Evolutionary conservation across 2,888 invertebrate species (phyloP).

Genomic region (Halictus quadricinctus): DNA sequence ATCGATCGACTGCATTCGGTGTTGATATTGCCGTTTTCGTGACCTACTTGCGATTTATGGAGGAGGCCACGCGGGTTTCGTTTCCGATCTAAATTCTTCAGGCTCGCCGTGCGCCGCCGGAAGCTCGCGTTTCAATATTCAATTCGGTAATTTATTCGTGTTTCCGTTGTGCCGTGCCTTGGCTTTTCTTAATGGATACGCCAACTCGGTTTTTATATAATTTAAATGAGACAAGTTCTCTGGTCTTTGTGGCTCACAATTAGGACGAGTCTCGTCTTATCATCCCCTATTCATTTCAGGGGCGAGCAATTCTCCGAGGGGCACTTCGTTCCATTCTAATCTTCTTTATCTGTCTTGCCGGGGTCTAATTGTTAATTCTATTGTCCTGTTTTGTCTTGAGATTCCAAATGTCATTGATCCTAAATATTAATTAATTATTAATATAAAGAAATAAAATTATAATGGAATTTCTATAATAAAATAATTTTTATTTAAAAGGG

Average conservation of each 20-base stretch:
- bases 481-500: too few relatives aligned
- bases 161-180: not conserved
- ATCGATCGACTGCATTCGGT: not conserved
- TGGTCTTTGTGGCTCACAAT: not conserved
- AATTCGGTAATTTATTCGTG: not conserved
- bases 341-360: not conserved
- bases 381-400: not conserved
- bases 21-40: not conserved
- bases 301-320: constrained; percentile 6
- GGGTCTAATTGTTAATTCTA: constrained; percentile 6
- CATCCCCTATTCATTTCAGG: not conserved
- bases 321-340: not conserved
- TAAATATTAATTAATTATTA: too few relatives aligned
- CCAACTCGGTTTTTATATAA: not conserved
- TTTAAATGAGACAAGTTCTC: not conserved
- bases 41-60: not conserved
- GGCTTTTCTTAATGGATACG: constrained; percentile 14
- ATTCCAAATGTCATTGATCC: not conserved
- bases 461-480: too few relatives aligned
- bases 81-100: constrained; percentile 11
- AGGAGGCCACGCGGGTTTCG: not conserved
- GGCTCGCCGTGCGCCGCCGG: not conserved
- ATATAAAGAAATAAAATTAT: too few relatives aligned
- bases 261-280: constrained; percentile 4
- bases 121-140: not conserved